These are phyloP conservation scores for Tiphia femorata DNA, from an alignment of 2,888 invertebrate species.

Conservation along the genomic window DNA sequence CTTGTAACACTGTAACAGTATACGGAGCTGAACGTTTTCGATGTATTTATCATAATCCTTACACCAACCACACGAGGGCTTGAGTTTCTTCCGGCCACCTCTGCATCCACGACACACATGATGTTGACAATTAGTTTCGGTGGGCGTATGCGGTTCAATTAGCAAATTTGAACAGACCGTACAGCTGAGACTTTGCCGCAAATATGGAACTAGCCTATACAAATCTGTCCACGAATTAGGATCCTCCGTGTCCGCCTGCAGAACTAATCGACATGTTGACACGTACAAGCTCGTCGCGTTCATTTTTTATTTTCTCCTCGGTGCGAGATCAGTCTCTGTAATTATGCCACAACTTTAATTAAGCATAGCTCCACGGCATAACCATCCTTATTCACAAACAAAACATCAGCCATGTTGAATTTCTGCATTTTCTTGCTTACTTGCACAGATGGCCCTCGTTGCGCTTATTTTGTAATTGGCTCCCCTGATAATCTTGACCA, in stretches of 20 bases:
- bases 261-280: conserved; percentile 83
- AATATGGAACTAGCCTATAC: conserved; percentile 84
- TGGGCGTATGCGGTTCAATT: conserved; percentile 85
- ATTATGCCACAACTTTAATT: conserved; percentile 29
- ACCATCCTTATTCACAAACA: conserved; percentile 59
- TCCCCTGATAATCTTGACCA: no score
- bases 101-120: conserved; percentile 89
- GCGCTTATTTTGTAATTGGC: no score
- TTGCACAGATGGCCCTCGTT: no score
- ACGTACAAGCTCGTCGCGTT: conserved; percentile 87
- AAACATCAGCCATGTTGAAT: conserved; percentile 60
- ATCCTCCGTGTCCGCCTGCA: conserved; percentile 80
- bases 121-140: conserved; percentile 85
- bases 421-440: background rate
- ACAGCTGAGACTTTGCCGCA: conserved; percentile 89
- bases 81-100: conserved; percentile 86
- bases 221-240: conserved; percentile 85
- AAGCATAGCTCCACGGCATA: conserved; percentile 49
- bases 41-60: conserved; percentile 85
- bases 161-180: conserved; percentile 89
- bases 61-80: conserved; percentile 88
- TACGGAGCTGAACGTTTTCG: conserved; percentile 85
- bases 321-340: conserved; percentile 12
- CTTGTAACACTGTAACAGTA: conserved; percentile 89
- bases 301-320: conserved; percentile 69